Evolutionary conservation across 2,888 invertebrate genomes (phyloP).

Genomic region (Calliopum simillimum): DNA sequence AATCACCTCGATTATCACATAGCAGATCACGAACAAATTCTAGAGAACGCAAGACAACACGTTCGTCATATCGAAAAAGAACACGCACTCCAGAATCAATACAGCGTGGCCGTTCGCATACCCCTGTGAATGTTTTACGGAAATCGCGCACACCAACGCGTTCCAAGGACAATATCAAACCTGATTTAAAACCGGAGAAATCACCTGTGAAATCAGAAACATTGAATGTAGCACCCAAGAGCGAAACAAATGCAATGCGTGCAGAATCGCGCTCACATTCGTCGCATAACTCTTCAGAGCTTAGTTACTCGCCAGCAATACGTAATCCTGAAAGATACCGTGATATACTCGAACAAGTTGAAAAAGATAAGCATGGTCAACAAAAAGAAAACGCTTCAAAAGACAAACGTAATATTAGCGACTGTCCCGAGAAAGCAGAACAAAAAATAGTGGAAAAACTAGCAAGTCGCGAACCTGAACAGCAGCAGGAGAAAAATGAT

Average conservation of each 20-base stretch:
- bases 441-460: neutral
- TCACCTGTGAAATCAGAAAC: neutral
- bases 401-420: neutral
- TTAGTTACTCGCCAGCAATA: conserved; percentile 78
- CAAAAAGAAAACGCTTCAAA: neutral
- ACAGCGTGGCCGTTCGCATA: conserved; percentile 44
- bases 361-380: conserved; percentile 68
- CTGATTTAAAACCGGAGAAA: neutral
- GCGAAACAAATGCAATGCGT: neutral
- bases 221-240: neutral
- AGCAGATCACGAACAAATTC: conserved; percentile 15
- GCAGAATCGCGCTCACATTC: conserved; percentile 44
- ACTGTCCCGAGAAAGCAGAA: neutral
- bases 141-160: conserved; percentile 8
- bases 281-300: conserved; percentile 67
- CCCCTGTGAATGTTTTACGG: conserved; percentile 12
- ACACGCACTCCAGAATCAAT: neutral
- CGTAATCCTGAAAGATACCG: conserved; percentile 77
- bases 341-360: conserved; percentile 71
- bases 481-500: neutral
- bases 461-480: neutral
- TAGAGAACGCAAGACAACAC: neutral
- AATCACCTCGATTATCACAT: conserved; percentile 15
- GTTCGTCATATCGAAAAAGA: neutral
- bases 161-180: neutral